Evolutionary conservation across 1,140 invertebrate species (phyloP).

Genomic region (Battus philenor): DNA sequence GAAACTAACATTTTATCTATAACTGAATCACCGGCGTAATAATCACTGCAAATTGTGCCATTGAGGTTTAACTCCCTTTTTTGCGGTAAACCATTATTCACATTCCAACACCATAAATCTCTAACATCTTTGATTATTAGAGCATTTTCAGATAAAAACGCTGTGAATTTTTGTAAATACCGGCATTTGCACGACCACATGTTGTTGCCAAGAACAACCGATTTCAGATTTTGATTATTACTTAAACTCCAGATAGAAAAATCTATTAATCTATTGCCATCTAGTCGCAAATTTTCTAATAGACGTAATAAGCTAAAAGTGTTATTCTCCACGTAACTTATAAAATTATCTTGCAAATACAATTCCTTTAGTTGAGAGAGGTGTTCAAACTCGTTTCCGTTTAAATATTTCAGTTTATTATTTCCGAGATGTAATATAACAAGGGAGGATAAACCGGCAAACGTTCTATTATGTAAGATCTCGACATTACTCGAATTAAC

Average conservation of each 20-base stretch:
- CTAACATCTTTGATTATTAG: slow-evolving; percentile 84
- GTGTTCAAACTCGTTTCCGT: slow-evolving; percentile 94
- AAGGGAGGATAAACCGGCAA: slow-evolving; percentile 90
- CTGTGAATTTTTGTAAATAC: slow-evolving; percentile 89
- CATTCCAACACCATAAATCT: slow-evolving; percentile 87
- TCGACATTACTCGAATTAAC: slow-evolving; percentile 91
- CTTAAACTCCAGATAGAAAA: slow-evolving; percentile 90
- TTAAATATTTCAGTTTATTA: slow-evolving; percentile 86
- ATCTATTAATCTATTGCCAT: slow-evolving; percentile 88
- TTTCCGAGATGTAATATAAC: slow-evolving; percentile 90
- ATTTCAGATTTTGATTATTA: slow-evolving; percentile 81
- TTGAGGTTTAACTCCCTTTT: slow-evolving; percentile 86
- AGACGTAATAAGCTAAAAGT: slow-evolving; percentile 86
- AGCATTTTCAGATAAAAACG: slow-evolving; percentile 88
- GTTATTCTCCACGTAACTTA: slow-evolving; percentile 85
- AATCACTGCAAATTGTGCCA: slow-evolving; percentile 88
- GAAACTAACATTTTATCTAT: slow-evolving; percentile 89
- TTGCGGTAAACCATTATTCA: slow-evolving; percentile 79
- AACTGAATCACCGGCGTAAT: slow-evolving; percentile 86
- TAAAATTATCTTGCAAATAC: slow-evolving; percentile 91
- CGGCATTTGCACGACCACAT: slow-evolving; percentile 93
- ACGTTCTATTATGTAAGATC: slow-evolving; percentile 93
- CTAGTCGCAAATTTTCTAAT: slow-evolving; percentile 86
- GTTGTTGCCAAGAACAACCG: slow-evolving; percentile 86
- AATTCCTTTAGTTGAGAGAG: slow-evolving; percentile 87